These are phyloP conservation scores for Bostrychus sinensis DNA, from an alignment of 2,113 vertebrate genomes.

Conservation along the genomic window DNA sequence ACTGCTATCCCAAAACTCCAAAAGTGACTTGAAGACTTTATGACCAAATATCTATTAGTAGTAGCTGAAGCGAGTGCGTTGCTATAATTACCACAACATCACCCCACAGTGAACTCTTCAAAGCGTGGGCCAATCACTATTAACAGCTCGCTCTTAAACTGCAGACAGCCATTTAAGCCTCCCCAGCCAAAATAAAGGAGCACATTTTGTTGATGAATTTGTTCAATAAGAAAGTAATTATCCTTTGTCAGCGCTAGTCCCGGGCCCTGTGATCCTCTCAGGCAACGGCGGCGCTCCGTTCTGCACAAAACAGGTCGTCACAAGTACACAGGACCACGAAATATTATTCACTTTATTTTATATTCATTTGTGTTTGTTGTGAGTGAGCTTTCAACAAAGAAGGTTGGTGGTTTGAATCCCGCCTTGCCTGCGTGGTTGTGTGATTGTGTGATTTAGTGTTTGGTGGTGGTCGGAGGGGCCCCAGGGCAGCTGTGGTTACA, in stretches of 20 bases:
- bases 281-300: background rate
- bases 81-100: background rate
- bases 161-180: background rate
- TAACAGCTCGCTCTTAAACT: conserved; percentile 1
- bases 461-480: too few relatives aligned
- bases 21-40: too few relatives aligned
- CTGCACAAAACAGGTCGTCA: background rate
- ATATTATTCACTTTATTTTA: too few relatives aligned
- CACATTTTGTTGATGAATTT: conserved; percentile 34
- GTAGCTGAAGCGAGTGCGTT: too few relatives aligned
- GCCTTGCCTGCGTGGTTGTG: too few relatives aligned
- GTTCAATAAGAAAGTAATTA: conserved; percentile 36
- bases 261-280: conserved; percentile 2
- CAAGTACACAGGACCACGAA: background rate
- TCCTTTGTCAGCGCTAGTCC: conserved; percentile 13
- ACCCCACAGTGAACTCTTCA: background rate
- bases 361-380: too few relatives aligned
- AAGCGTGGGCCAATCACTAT: background rate
- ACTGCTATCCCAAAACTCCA: too few relatives aligned
- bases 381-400: too few relatives aligned
- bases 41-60: too few relatives aligned
- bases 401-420: too few relatives aligned
- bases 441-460: too few relatives aligned
- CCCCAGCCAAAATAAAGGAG: conserved; percentile 21
- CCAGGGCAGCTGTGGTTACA: too few relatives aligned